Percentiles rank a stretch among this genome's conserved stretches.
These are phyloP conservation scores for Eospalax fontanierii DNA, from an alignment of 2,797 vertebrate genomes.

Conservation along the genomic window DNA sequence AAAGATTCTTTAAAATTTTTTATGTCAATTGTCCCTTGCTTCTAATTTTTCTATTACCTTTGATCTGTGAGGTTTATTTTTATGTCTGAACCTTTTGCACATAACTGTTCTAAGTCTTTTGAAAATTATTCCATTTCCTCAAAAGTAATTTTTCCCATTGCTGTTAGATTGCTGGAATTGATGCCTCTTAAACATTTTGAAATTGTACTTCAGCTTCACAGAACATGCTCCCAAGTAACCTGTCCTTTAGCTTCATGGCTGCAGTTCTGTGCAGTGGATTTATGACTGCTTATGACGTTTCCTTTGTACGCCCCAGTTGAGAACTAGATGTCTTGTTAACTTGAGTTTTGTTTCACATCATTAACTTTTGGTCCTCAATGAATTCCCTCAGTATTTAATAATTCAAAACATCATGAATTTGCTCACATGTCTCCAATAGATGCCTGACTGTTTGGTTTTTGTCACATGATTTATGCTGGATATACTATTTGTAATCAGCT, in stretches of 20 bases:
- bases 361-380: neutral
- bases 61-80: neutral
- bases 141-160: neutral
- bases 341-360: constrained; percentile 1
- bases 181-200: neutral
- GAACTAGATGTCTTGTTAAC: neutral
- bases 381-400: neutral
- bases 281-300: neutral
- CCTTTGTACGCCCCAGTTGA: neutral
- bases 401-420: neutral
- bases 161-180: neutral
- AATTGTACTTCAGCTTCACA: constrained; percentile 32
- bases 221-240: neutral
- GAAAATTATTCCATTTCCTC: neutral
- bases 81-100: neutral
- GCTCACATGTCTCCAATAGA: neutral
- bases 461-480: neutral
- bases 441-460: neutral
- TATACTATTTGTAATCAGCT: neutral
- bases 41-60: neutral
- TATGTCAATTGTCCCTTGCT: neutral
- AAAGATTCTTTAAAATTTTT: neutral
- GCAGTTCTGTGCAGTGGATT: neutral
- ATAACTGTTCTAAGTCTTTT: neutral
- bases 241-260: neutral